These are phyloP conservation scores for Procambarus virginalis DNA, from an alignment of 1,140 invertebrate species.

Conservation along the genomic window DNA sequence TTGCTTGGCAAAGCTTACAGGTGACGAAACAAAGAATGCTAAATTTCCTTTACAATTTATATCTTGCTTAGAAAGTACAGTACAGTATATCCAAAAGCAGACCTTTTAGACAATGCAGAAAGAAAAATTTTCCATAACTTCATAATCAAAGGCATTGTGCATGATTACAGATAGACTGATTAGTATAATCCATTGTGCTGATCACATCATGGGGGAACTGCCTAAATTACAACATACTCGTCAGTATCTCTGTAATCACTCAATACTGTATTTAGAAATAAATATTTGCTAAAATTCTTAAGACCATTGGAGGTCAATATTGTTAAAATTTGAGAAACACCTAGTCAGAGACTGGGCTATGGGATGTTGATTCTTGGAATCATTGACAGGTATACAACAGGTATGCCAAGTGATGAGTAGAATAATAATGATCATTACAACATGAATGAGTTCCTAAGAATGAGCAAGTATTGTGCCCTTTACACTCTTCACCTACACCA, in stretches of 20 bases:
- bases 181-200: background rate
- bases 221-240: background rate
- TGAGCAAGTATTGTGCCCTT: background rate
- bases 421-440: background rate
- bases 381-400: too few relatives aligned
- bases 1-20: conserved; percentile 19
- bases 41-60: conserved; percentile 28
- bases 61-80: background rate
- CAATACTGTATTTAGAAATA: background rate
- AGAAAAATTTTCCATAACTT: conserved; percentile 6
- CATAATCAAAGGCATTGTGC: background rate
- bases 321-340: too few relatives aligned
- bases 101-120: conserved; percentile 13
- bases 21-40: conserved; percentile 48
- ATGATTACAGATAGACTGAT: background rate
- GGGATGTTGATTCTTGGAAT: too few relatives aligned
- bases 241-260: background rate
- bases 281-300: conserved; percentile 11
- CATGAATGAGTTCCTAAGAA: background rate
- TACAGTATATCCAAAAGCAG: conserved; percentile 1
- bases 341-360: too few relatives aligned
- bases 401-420: background rate
- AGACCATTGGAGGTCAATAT: background rate
- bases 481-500: conserved; percentile 7
- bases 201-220: background rate